phyloP scores from a whole-genome alignment of 1,140 invertebrate species.

The Anastrepha obliqua region DNA sequence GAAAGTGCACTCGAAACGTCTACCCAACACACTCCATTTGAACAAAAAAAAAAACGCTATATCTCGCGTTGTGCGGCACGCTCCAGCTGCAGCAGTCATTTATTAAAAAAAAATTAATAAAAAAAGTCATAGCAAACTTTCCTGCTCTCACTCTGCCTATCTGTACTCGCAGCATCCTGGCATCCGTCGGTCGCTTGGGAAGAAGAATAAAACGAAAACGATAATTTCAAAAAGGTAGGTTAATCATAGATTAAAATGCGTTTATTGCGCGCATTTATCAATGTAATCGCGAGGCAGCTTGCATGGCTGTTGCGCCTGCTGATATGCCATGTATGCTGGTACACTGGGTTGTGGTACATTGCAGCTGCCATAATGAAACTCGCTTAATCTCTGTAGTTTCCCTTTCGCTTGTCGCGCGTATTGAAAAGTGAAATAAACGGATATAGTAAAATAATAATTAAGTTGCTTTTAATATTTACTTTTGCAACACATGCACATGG shows the following conservation, averaged over 20 bases:
- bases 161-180: background rate
- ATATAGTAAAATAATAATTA: background rate
- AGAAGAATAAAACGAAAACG: background rate
- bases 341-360: background rate
- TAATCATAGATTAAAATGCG: constrained; percentile 51
- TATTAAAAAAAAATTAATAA: constrained; percentile 1
- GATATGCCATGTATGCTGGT: constrained; percentile 9
- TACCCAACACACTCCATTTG: background rate
- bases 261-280: constrained; percentile 47
- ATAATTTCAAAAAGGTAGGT: constrained; percentile 52
- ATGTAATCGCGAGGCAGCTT: background rate
- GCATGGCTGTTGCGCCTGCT: background rate
- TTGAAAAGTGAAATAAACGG: constrained; percentile 16
- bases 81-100: constrained; percentile 29
- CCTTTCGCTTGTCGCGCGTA: background rate
- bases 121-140: constrained; percentile 31
- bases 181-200: background rate
- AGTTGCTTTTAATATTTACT: background rate
- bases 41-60: background rate
- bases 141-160: background rate
- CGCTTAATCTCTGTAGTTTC: constrained; percentile 11
- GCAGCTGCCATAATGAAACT: constrained; percentile 7
- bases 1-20: constrained; percentile 8
- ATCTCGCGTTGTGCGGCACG: background rate
- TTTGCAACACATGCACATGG: background rate